Evolutionary conservation across 1,140 invertebrate species (phyloP).

Genomic region (Chrysomallon squamiferum): DNA sequence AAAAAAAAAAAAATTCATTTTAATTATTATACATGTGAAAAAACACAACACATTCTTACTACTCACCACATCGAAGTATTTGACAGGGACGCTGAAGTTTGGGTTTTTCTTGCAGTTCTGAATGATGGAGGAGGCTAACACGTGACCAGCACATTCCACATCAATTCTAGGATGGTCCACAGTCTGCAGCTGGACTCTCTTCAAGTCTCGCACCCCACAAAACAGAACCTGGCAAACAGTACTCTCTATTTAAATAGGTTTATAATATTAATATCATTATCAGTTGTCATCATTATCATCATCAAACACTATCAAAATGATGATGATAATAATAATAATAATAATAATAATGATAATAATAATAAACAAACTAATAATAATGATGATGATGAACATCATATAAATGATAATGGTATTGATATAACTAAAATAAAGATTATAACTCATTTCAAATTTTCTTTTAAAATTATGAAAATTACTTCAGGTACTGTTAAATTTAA

Average conservation of each 20-base stretch:
- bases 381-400: no score
- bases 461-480: no score
- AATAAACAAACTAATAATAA: no score
- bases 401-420: no score
- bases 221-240: conserved; percentile 76
- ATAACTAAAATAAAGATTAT: no score
- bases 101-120: conserved; percentile 85
- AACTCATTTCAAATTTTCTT: no score
- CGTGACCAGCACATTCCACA: conserved; percentile 86
- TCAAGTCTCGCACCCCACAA: conserved; percentile 86
- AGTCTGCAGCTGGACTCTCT: conserved; percentile 80
- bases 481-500: no score
- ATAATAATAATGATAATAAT: conserved; percentile 4
- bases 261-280: background rate
- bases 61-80: conserved; percentile 79
- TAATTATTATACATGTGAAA: no score
- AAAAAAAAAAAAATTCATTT: no score
- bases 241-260: no score
- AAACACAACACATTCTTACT: no score
- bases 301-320: background rate
- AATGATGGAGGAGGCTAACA: conserved; percentile 81
- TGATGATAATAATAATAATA: background rate
- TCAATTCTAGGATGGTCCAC: conserved; percentile 87
- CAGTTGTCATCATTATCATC: background rate
- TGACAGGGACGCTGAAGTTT: conserved; percentile 83